Evolutionary conservation across 2,888 invertebrate species (phyloP).

Genomic region (Dendrolimus pini): DNA sequence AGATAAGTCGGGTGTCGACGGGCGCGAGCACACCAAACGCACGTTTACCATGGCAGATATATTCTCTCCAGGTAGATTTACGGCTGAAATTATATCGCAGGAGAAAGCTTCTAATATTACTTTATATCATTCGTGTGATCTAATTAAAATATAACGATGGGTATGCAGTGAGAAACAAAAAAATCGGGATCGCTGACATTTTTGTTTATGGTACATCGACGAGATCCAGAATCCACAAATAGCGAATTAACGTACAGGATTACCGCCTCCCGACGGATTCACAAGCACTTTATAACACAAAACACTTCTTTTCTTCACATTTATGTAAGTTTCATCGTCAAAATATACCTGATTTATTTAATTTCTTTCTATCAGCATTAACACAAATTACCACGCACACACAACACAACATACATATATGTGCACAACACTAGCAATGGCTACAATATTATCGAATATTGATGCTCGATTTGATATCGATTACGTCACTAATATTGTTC

Average conservation of each 20-base stretch:
- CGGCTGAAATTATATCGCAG: constrained; percentile 36
- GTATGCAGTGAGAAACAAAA: constrained; percentile 74
- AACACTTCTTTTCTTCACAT: constrained; percentile 68
- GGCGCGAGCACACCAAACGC: constrained; percentile 67
- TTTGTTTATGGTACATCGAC: constrained; percentile 78
- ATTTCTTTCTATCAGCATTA: constrained; percentile 74
- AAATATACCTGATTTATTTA: constrained; percentile 68
- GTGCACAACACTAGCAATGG: constrained; percentile 37
- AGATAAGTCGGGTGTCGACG: constrained; percentile 72
- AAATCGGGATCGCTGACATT: constrained; percentile 78
- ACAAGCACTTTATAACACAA: constrained; percentile 73
- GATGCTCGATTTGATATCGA: neutral
- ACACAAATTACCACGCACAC: constrained; percentile 78
- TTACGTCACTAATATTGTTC: neutral
- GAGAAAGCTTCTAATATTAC: constrained; percentile 65
- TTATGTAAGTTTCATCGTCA: constrained; percentile 70
- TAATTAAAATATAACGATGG: constrained; percentile 70
- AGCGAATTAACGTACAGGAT: constrained; percentile 74
- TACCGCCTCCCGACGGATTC: constrained; percentile 74
- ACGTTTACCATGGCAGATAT: constrained; percentile 72
- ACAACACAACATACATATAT: constrained; percentile 70
- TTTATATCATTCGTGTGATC: constrained; percentile 72
- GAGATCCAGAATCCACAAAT: constrained; percentile 75
- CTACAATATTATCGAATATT: constrained; percentile 5
- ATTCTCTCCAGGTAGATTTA: constrained; percentile 50